These are phyloP conservation scores for Danaus melanippus DNA, from an alignment of 1,140 invertebrate species.

Conservation along the genomic window DNA sequence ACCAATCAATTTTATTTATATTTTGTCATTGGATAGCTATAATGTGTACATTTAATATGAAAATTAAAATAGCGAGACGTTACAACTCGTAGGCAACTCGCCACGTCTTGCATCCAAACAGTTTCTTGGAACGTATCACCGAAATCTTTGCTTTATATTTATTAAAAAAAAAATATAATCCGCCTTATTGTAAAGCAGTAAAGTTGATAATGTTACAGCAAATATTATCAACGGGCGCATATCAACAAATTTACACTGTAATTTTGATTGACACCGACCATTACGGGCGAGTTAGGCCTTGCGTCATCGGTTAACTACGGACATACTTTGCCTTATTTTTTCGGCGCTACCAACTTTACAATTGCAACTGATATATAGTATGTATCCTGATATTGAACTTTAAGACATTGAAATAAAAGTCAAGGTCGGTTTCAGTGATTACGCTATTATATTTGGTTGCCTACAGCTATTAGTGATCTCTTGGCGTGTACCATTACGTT, in stretches of 20 bases:
- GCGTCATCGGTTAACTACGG: constrained; percentile 59
- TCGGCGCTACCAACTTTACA: constrained; percentile 25
- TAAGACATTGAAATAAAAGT: constrained; percentile 14
- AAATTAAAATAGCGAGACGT: constrained; percentile 20
- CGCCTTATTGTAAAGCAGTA: constrained; percentile 20
- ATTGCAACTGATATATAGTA: constrained; percentile 23
- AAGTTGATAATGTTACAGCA: constrained; percentile 32
- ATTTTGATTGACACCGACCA: constrained; percentile 71
- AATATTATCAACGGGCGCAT: constrained; percentile 32
- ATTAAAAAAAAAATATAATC: constrained; percentile 8
- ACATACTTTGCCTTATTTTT: constrained; percentile 41
- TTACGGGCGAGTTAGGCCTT: constrained; percentile 62
- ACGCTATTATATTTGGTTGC: constrained; percentile 14
- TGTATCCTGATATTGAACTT: constrained; percentile 25
- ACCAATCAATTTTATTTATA: no score
- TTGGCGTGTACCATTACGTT: constrained; percentile 18
- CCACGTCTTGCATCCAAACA: constrained; percentile 39
- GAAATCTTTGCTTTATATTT: constrained; percentile 23
- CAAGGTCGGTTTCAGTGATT: constrained; percentile 3
- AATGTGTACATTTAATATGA: constrained; percentile 2
- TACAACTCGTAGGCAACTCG: constrained; percentile 40
- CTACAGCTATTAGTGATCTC: constrained; percentile 26
- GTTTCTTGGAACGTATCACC: constrained; percentile 42
- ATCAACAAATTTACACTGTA: constrained; percentile 60
- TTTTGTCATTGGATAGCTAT: no score